A percentile compares a stretch with the other conserved stretches of the same genome.
Conservation (phyloP, 2,113 vertebrate species). For the Oenanthe melanoleuca region DNA sequence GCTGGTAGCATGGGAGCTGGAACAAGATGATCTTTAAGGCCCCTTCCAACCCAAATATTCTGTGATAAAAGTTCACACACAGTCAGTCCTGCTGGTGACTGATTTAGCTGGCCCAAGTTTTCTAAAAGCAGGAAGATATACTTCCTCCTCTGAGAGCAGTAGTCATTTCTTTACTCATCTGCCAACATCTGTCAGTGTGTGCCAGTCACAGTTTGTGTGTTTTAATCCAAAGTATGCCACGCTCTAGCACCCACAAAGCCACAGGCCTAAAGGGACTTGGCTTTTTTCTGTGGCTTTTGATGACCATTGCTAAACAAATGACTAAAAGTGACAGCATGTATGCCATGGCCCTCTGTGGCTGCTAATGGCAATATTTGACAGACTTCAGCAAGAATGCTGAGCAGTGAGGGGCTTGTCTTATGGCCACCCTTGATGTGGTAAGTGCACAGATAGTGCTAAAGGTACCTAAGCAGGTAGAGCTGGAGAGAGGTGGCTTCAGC, state of each 20-base stretch:
- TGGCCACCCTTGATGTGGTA: not conserved
- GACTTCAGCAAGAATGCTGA: not conserved
- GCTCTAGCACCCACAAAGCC: not conserved
- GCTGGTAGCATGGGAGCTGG: rapidly evolving
- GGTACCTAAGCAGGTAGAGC: not conserved
- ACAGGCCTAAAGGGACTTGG: not conserved
- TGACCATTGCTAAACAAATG: not conserved
- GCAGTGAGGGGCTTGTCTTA: not conserved
- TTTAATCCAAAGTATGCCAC: not conserved
- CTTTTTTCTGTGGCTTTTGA: not conserved
- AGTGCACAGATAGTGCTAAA: not conserved
- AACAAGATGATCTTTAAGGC: not conserved
- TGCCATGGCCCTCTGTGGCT: rapidly evolving
- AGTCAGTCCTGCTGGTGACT: rapidly evolving
- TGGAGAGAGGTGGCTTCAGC: not conserved
- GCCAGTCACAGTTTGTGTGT: not conserved
- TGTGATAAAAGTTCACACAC: not conserved
- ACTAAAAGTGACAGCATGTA: not conserved
- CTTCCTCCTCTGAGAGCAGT: not conserved
- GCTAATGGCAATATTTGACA: not conserved
- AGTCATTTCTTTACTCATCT: not conserved
- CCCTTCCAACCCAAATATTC: not conserved
- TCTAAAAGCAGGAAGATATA: not conserved
- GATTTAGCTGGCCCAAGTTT: not conserved
- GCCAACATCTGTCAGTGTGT: not conserved